These are phyloP conservation scores for Atherinomorus stipes DNA, from an alignment of 2,113 vertebrate genomes.

Conservation along the genomic window DNA sequence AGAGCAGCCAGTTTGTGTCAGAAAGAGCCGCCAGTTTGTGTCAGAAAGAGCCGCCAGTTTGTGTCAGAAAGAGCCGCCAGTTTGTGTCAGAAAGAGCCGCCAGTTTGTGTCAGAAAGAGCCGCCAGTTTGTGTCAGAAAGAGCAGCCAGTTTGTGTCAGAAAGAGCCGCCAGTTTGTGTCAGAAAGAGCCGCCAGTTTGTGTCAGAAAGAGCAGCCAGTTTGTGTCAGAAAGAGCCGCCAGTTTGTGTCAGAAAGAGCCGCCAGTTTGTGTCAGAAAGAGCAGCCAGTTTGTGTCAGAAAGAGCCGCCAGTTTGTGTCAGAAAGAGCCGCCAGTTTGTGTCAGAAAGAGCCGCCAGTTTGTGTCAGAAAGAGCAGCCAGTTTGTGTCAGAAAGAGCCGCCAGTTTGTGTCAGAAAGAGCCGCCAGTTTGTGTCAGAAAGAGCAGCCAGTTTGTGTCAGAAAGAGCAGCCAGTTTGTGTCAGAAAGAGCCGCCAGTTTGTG, in stretches of 20 bases:
- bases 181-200: neutral
- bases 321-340: neutral
- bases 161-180: neutral
- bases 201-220: neutral
- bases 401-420: neutral
- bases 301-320: neutral
- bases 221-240: neutral
- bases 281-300: neutral
- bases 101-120: neutral
- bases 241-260: neutral
- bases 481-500: neutral
- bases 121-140: neutral
- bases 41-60: neutral
- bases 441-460: neutral
- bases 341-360: neutral
- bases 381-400: neutral
- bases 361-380: neutral
- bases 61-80: neutral
- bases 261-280: neutral
- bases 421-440: neutral
- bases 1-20: neutral
- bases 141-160: neutral
- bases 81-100: neutral
- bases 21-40: neutral
- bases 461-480: neutral